Evolutionary conservation across 2,797 vertebrate genomes (phyloP), one percentile per base, ranked within the genome.

Genomic region (Lagodon rhomboides): DNA sequence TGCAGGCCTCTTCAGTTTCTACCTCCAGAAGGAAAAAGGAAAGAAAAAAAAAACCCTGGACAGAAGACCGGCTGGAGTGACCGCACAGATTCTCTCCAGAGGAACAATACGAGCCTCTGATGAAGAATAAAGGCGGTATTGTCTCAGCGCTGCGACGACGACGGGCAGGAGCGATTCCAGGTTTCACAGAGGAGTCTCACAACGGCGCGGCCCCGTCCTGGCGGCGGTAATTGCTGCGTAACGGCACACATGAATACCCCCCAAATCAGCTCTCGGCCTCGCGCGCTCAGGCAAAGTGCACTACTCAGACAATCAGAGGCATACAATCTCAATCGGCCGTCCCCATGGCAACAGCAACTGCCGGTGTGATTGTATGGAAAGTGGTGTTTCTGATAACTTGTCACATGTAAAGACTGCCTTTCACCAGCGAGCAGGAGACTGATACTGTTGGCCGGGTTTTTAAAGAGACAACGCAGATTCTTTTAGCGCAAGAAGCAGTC

Each of bases 301-400:
- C 75, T 53, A 55, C 85, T 91, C 88, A 85, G 85, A 90, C 88
- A 92, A 91, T 94, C 91, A 90, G 65, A 90, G 77, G 82, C 82
- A 83, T 85, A 62, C 88, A 81, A 83, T 85, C 89, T 88, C 84
- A 85, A 88, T 69, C 13, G 68, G 80, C 27, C 30, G 68, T 95
- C 85, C 70, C 93, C 90, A 93, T 93, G 89, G 94, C 77, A 94
- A 94, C 93, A 88, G 86, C 74, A 83, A 69, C 84, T 80, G 79
- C 75, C 18, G 12, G 83, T 85, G 77, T 83, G 91, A 92, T 90
- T 89, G 85, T 88, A 82, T 73, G 68, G 53, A 89, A 89, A 89
- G 86, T 87, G 86, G 77, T 78, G 78, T 87, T 87, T 83, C 72
- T 85, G 82, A 86, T 76, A 86, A 89, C 64, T 85, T 85, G 80